phyloP scores from a whole-genome alignment of 2,797 vertebrate genomes.

The Acrossocheilus fasciatus region DNA sequence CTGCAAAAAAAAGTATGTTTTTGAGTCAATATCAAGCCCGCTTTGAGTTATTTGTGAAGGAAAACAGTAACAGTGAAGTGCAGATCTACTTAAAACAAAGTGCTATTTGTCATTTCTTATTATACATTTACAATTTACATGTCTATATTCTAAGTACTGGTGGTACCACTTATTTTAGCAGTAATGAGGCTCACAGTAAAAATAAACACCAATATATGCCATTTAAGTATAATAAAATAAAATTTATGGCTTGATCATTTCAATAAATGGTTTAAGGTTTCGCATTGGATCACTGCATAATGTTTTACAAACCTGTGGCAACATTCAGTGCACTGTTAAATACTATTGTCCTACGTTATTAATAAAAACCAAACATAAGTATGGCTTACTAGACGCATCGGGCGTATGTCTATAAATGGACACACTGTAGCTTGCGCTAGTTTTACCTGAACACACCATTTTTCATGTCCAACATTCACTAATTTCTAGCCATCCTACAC shows the following conservation, averaged over 20 bases:
- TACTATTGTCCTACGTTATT: too few species aligned
- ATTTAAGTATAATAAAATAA: background rate
- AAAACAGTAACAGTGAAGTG: background rate
- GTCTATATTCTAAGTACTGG: background rate
- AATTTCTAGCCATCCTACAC: too few species aligned
- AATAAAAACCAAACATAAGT: background rate
- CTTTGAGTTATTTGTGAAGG: background rate
- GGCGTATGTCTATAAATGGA: too few species aligned
- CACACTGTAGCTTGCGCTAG: too few species aligned
- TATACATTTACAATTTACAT: too few species aligned
- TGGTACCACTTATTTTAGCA: background rate
- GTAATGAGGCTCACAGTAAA: background rate
- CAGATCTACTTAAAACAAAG: background rate
- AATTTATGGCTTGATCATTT: too few species aligned
- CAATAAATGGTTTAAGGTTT: background rate
- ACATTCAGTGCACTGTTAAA: background rate
- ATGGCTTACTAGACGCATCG: background rate
- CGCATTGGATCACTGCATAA: background rate
- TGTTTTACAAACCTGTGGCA: too few species aligned
- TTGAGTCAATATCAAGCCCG: background rate
- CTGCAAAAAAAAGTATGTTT: background rate
- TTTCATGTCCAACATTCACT: too few species aligned
- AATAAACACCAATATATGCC: background rate
- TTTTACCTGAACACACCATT: too few species aligned
- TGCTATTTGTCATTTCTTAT: too few species aligned